Evolutionary conservation across 1,140 invertebrate species (phyloP).

Genomic region (Gonioctena quinquepunctata): DNA sequence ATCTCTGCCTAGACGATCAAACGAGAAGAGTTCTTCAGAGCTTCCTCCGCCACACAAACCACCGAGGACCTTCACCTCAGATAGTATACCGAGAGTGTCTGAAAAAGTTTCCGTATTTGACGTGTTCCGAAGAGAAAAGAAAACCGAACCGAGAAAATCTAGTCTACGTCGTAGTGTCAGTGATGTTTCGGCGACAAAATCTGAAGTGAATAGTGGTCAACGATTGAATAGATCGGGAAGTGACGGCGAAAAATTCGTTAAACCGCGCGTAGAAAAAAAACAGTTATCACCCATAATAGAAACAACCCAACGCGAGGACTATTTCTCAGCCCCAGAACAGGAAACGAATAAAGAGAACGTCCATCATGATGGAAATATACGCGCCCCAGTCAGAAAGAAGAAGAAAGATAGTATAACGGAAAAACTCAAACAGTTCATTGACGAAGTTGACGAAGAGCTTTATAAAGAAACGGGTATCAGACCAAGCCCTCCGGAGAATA

Average conservation of each 20-base stretch:
- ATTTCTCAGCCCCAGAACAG: conserved; percentile 60
- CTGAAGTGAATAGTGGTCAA: conserved; percentile 50
- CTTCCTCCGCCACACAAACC: conserved; percentile 46
- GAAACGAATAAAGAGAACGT: conserved; percentile 19
- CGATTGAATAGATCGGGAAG: conserved; percentile 58
- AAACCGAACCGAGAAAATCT: conserved; percentile 53
- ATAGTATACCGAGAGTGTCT: conserved; percentile 45
- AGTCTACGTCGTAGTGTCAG: conserved; percentile 66
- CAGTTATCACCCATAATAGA: conserved; percentile 80
- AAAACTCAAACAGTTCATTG: conserved; percentile 46
- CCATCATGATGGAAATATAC: conserved; percentile 5
- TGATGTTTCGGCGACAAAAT: conserved; percentile 67
- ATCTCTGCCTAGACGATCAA: conserved; percentile 44
- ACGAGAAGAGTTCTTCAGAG: conserved; percentile 51
- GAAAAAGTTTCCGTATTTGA: conserved; percentile 62
- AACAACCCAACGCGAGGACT: conserved; percentile 66
- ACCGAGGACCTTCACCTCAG: conserved; percentile 54
- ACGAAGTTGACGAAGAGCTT: conserved; percentile 44
- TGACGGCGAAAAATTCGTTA: conserved; percentile 51
- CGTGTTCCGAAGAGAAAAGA: conserved; percentile 61
- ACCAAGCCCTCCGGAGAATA: conserved; percentile 19
- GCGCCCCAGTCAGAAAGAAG: conserved; percentile 18
- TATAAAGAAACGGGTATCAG: conserved; percentile 44
- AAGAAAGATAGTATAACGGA: conserved; percentile 38
- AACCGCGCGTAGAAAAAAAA: conserved; percentile 56